Conservation (phyloP, 2,888 invertebrate species). For the Empis stercorea region DNA sequence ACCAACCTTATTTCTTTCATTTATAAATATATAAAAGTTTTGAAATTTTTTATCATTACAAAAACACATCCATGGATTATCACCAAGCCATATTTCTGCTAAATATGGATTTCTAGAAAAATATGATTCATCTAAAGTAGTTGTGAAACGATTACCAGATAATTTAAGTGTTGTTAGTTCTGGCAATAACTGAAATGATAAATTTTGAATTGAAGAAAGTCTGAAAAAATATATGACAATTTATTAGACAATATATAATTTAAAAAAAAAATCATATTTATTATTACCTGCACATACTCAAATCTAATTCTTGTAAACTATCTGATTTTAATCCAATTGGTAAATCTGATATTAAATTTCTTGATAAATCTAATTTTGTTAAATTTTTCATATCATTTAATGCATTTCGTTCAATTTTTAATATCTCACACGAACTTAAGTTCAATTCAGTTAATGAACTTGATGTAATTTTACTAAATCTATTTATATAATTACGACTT, state of each 20-base stretch:
- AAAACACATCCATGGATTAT: slow-evolving; percentile 68
- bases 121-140: slow-evolving; percentile 43
- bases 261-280: neutral
- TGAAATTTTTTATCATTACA: slow-evolving; percentile 48
- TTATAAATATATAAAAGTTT: slow-evolving; percentile 48
- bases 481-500: slow-evolving; percentile 50
- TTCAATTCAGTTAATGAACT: slow-evolving; percentile 45
- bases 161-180: slow-evolving; percentile 47
- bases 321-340: slow-evolving; percentile 48
- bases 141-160: slow-evolving; percentile 58
- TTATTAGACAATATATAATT: neutral
- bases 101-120: slow-evolving; percentile 48
- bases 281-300: slow-evolving; percentile 31
- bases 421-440: slow-evolving; percentile 54
- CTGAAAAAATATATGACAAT: slow-evolving; percentile 26
- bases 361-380: slow-evolving; percentile 47
- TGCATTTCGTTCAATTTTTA: slow-evolving; percentile 39
- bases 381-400: slow-evolving; percentile 47
- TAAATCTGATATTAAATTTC: slow-evolving; percentile 49
- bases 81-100: slow-evolving; percentile 46
- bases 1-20: slow-evolving; percentile 37
- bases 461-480: slow-evolving; percentile 44
- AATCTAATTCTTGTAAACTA: slow-evolving; percentile 45
- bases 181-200: slow-evolving; percentile 48
- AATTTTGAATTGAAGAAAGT: slow-evolving; percentile 46